A percentile compares a stretch with the other conserved stretches of the same genome.
Conservation (phyloP, 1,140 invertebrate species). For the Homalodisca vitripennis region DNA sequence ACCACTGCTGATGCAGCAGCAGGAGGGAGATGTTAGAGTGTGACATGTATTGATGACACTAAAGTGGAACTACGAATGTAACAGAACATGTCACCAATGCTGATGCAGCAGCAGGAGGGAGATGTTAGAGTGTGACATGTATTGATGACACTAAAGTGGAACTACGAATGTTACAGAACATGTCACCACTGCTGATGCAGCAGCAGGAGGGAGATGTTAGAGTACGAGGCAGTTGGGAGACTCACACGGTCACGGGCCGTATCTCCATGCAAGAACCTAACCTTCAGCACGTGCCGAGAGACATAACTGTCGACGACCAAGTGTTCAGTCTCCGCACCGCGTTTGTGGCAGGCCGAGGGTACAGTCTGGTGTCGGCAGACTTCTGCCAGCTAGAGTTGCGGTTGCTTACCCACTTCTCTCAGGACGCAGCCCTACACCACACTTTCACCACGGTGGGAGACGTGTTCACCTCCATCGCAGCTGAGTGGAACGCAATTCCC, state of each 20-base stretch:
- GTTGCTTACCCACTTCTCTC: constrained; percentile 86
- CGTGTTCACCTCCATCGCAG: constrained; percentile 85
- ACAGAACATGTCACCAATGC: constrained; percentile 41
- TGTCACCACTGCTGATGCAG: constrained; percentile 32
- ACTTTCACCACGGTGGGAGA: constrained; percentile 75
- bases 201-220: constrained; percentile 48
- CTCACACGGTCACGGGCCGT: constrained; percentile 83
- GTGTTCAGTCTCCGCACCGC: constrained; percentile 45
- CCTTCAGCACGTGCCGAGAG: constrained; percentile 87
- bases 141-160: constrained; percentile 64
- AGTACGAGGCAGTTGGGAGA: constrained; percentile 75
- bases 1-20: too few species aligned
- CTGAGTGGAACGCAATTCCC: constrained; percentile 71
- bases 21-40: constrained; percentile 8
- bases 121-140: constrained; percentile 65
- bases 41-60: too few species aligned
- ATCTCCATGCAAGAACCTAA: constrained; percentile 92
- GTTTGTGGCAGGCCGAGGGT: constrained; percentile 50
- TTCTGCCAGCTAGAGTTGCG: constrained; percentile 95
- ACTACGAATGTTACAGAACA: constrained; percentile 28
- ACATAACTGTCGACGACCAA: constrained; percentile 59
- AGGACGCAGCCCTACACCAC: constrained; percentile 68
- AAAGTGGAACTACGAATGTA: not conserved
- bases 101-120: too few species aligned
- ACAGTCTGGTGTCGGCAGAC: constrained; percentile 82